Percentiles rank a stretch among this genome's conserved stretches.
These are phyloP conservation scores for Eulithis testata DNA, from an alignment of 2,888 invertebrate species.

Conservation along the genomic window DNA sequence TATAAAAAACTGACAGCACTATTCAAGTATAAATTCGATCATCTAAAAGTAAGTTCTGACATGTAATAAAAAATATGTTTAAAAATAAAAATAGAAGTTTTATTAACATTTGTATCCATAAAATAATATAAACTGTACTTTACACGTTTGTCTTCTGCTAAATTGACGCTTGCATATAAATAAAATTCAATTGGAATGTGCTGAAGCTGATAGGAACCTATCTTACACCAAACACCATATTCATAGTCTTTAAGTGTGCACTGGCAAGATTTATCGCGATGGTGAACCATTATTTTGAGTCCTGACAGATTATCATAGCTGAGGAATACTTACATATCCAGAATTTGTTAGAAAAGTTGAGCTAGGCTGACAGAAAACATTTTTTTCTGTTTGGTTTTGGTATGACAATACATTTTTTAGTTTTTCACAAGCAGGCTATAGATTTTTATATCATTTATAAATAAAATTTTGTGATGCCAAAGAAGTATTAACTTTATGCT, in stretches of 20 bases:
- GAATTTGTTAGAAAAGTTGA: too few relatives aligned
- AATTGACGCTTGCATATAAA: constrained; percentile 81
- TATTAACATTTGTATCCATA: constrained; percentile 26
- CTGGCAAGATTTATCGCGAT: constrained; percentile 17
- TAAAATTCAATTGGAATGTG: constrained; percentile 78
- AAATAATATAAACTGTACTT: constrained; percentile 40
- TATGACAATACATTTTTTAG: too few relatives aligned
- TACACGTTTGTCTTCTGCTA: constrained; percentile 72
- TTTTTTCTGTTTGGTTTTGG: too few relatives aligned
- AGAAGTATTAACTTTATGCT: too few relatives aligned
- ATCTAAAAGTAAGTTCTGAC: not conserved
- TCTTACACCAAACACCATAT: constrained; percentile 79
- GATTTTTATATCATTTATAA: too few relatives aligned
- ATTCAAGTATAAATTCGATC: not conserved
- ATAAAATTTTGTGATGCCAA: too few relatives aligned
- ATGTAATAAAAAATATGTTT: constrained; percentile 16
- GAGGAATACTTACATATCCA: too few relatives aligned
- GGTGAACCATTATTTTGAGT: too few relatives aligned
- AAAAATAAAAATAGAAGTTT: constrained; percentile 27
- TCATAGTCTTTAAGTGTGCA: constrained; percentile 30
- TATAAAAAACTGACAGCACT: too few relatives aligned
- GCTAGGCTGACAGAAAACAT: too few relatives aligned
- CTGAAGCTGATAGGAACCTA: constrained; percentile 81
- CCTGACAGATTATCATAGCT: too few relatives aligned
- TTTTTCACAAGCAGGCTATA: too few relatives aligned